Conservation (phyloP, 2,888 invertebrate genomes). For the Drosophila paracracens region DNA sequence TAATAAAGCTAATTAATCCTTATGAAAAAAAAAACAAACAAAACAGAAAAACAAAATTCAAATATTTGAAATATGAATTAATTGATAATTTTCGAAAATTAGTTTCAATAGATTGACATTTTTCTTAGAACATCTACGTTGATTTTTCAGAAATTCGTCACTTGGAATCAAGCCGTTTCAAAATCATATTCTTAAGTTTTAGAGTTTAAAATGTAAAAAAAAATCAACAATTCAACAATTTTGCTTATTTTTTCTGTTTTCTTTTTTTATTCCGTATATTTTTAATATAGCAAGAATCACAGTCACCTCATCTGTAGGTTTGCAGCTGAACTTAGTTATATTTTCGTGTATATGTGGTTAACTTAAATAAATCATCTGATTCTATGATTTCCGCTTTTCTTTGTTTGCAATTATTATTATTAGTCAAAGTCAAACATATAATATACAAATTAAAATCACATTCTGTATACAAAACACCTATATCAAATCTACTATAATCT, state of each 20-base stretch:
- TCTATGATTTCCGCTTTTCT: constrained; percentile 5
- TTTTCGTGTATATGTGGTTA: constrained; percentile 16
- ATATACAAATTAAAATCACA: constrained; percentile 23
- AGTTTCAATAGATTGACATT: not conserved
- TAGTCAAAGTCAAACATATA: not conserved
- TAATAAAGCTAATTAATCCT: constrained; percentile 71
- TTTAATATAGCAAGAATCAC: constrained; percentile 64
- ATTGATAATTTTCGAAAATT: constrained; percentile 4
- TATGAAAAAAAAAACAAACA: constrained; percentile 16
- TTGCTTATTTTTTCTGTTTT: constrained; percentile 38
- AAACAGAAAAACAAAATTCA: constrained; percentile 18
- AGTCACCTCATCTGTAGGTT: constrained; percentile 62
- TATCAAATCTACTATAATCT: constrained; percentile 12
- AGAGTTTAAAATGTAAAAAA: constrained; percentile 2
- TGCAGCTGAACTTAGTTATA: constrained; percentile 31
- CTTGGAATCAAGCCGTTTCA: constrained; percentile 1
- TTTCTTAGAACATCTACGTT: constrained; percentile 3
- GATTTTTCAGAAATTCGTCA: constrained; percentile 18
- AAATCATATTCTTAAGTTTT: constrained; percentile 8
- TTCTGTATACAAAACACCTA: constrained; percentile 16
- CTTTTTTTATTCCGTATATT: constrained; percentile 44
- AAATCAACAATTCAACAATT: constrained; percentile 13
- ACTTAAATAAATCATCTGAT: constrained; percentile 33
- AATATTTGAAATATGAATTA: constrained; percentile 27
- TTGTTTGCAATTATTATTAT: constrained; percentile 17